Conservation (phyloP, 1,140 invertebrate genomes). For the Nasonia vitripennis region DNA sequence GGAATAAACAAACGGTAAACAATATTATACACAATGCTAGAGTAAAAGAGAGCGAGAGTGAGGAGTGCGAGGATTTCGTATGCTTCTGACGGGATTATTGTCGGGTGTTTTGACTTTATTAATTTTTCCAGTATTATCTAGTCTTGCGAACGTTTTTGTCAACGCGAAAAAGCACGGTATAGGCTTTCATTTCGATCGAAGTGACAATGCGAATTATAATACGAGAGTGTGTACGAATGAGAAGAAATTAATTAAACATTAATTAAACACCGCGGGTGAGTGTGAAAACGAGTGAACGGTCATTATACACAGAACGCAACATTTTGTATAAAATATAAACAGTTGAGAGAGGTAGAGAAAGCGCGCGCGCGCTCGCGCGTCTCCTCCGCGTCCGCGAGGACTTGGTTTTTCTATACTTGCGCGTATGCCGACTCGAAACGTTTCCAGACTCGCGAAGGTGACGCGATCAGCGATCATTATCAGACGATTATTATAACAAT, state of each 20-base stretch:
- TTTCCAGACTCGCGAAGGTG: neutral
- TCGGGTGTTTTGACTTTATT: conserved; percentile 69
- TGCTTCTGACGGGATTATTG: conserved; percentile 58
- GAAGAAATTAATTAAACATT: conserved; percentile 1
- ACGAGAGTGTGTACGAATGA: conserved; percentile 1
- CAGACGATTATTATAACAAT: neutral
- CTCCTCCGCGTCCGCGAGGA: neutral
- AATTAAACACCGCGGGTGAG: neutral
- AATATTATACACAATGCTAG: conserved; percentile 19
- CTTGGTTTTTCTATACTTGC: neutral
- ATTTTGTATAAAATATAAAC: neutral
- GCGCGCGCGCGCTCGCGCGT: neutral
- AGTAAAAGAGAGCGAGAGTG: conserved; percentile 22
- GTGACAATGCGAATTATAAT: conserved; percentile 50
- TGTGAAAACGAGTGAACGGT: neutral
- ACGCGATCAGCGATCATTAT: neutral
- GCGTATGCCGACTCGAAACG: neutral
- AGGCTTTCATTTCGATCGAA: conserved; percentile 52
- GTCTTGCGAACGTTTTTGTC: conserved; percentile 72
- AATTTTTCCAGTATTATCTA: conserved; percentile 75
- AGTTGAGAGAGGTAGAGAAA: conserved; percentile 10
- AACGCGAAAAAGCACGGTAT: conserved; percentile 59
- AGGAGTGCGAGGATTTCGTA: conserved; percentile 35
- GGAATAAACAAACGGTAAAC: neutral
- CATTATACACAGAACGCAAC: neutral